Conservation (phyloP, 2,888 invertebrate genomes). For the Celastrina argiolus region DNA sequence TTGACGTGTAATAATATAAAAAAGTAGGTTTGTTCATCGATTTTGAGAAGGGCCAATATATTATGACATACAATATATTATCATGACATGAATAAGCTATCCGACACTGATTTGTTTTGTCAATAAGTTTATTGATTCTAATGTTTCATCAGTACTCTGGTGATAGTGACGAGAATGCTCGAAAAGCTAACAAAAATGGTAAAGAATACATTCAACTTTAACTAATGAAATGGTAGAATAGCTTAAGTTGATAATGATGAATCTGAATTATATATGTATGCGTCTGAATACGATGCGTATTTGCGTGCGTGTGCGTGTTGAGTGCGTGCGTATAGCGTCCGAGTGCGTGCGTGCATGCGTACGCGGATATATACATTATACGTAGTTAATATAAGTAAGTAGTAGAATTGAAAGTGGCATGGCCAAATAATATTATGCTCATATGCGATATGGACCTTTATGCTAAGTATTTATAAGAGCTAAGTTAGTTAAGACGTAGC, state of each 20-base stretch:
- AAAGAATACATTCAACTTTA: background rate
- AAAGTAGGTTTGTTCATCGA: too few species aligned
- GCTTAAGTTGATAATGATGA: background rate
- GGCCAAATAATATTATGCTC: conserved; percentile 11
- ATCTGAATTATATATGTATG: background rate
- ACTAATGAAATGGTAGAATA: conserved; percentile 8
- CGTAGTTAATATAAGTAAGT: background rate
- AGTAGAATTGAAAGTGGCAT: conserved; percentile 10
- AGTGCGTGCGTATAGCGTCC: background rate
- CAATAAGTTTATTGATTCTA: background rate
- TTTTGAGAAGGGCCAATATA: too few species aligned
- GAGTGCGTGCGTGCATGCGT: background rate
- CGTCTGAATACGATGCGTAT: background rate
- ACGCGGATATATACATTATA: background rate
- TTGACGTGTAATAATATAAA: background rate
- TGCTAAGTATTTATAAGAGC: conserved; percentile 15
- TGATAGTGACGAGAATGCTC: conserved; percentile 6
- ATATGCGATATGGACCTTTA: background rate
- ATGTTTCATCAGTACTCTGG: conserved; percentile 8
- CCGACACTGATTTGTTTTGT: background rate
- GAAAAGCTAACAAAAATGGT: conserved; percentile 10
- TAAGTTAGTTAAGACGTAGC: conserved; percentile 12
- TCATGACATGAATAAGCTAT: background rate
- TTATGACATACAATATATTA: too few species aligned
- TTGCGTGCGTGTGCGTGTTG: background rate